Conservation (phyloP, 23 tunicate species). For the Ciona savignyi region DNA sequence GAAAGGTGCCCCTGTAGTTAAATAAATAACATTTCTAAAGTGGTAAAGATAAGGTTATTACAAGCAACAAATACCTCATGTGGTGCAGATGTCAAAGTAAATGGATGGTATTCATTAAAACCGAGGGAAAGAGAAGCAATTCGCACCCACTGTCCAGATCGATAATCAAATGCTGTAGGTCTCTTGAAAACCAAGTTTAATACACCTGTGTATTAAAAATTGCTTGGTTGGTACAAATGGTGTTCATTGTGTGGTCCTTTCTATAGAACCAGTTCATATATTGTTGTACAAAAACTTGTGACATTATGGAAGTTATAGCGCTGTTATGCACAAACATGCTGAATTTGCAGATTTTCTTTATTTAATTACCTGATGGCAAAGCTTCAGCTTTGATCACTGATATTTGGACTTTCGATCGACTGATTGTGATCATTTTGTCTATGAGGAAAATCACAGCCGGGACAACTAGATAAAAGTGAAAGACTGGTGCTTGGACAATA, state of each 20-base stretch:
- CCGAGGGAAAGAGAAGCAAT: slow-evolving; percentile 75
- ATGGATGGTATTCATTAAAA: slow-evolving; percentile 89
- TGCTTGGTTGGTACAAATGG: no score
- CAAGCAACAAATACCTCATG: no score
- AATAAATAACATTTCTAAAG: neutral
- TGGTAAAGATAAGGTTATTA: no score
- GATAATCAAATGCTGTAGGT: slow-evolving; percentile 80
- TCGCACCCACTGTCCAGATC: slow-evolving; percentile 95
- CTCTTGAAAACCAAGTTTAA: slow-evolving; percentile 71
- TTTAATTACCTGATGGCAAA: slow-evolving; percentile 88
- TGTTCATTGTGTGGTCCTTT: no score
- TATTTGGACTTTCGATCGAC: slow-evolving; percentile 79
- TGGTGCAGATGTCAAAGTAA: slow-evolving; percentile 97
- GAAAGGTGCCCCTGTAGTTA: slow-evolving; percentile 57
- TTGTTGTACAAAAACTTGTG: no score
- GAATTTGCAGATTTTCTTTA: slow-evolving; percentile 1
- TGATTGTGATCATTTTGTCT: slow-evolving; percentile 73
- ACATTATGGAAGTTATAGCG: no score
- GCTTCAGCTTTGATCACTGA: slow-evolving; percentile 80
- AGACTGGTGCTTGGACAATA: slow-evolving; percentile 73
- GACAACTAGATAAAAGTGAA: slow-evolving; percentile 71
- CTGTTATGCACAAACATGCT: no score
- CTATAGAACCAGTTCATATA: no score
- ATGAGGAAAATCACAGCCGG: slow-evolving; percentile 55
- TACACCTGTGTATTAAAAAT: slow-evolving; percentile 62